Conservation (phyloP, 2,888 invertebrate species). For the Lasioglossum morio region DNA sequence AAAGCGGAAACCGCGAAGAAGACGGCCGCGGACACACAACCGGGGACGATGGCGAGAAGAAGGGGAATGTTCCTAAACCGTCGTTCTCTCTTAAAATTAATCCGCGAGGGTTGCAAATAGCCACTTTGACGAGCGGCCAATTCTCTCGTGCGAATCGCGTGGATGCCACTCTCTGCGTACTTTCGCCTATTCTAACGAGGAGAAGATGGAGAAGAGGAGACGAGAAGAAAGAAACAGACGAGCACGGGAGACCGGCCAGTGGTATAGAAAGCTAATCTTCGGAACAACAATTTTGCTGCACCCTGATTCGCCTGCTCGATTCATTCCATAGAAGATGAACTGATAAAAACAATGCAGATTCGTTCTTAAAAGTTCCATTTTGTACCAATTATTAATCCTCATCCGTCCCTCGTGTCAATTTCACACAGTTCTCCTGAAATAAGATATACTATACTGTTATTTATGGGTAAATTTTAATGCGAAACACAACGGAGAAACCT, state of each 20-base stretch:
- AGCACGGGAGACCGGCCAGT: slow-evolving; percentile 22
- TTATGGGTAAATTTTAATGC: no score
- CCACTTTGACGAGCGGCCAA: slow-evolving; percentile 78
- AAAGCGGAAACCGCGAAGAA: slow-evolving; percentile 42
- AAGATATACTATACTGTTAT: no score
- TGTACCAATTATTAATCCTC: no score
- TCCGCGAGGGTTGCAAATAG: slow-evolving; percentile 78
- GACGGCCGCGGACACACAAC: slow-evolving; percentile 20
- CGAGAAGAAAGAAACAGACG: slow-evolving; percentile 49
- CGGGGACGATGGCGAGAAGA: slow-evolving; percentile 5
- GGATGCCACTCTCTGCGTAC: slow-evolving; percentile 67
- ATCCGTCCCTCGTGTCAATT: no score
- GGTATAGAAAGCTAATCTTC: slow-evolving; percentile 53
- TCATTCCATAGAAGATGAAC: background rate
- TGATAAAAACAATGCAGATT: background rate
- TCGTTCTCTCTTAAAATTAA: slow-evolving; percentile 76
- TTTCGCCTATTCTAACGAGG: slow-evolving; percentile 69
- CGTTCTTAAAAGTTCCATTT: background rate
- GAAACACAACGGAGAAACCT: no score
- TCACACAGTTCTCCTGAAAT: no score
- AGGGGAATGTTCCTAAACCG: slow-evolving; percentile 64
- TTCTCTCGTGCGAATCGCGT: slow-evolving; percentile 71
- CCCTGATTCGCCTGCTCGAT: background rate
- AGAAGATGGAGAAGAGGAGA: slow-evolving; percentile 48
- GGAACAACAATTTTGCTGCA: slow-evolving; percentile 2